Base-by-base conservation (phyloP, 2,888 invertebrate genomes). In the Heliconius ismenius region DNA sequence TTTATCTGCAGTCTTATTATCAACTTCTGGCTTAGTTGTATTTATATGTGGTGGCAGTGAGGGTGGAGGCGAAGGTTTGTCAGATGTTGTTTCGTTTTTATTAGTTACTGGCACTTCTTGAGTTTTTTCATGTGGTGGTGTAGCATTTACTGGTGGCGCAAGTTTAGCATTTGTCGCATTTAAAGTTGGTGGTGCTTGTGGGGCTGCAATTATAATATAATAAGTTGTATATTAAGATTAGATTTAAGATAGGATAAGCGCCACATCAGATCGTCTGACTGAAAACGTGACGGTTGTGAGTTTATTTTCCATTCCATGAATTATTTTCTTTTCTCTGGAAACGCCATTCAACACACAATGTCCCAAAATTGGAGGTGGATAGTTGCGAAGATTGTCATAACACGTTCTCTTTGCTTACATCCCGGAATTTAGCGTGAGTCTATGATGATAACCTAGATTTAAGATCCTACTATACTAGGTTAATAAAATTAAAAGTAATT, bases 1-100 rank as follows among this genome's bases (percentile, higher is more conserved):
- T 54, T 63, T 74, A 3, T 74, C 49, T n/a, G 43, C 28, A 74
- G 64, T 63, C n/a, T 74, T 63, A 54, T 64, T 74, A 32, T 64
- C 28, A 24, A 49, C n/a, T 64, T 74, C 64, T 24, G 70, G 70
- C 10, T 70, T 58, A 26, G 54, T 70, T 32, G 43, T 54, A 54
- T 67, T 70, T 21, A 70, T 28, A 21, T 70, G 69, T 43, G 60
- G 73, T 2, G 39, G 36, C 36, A 39, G 24, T 39, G 62, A 62
- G 24, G 62, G 60, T 24, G 4, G 13, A 21, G 39, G 60, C 21
- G 36, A 39, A 18, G n/a, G 70, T 24, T 70, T 58, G 2, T 70
- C 58, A 15, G n/a, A n/a, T n/a, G n/a, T n/a, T 15, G 70, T 70
- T 18, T 54, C 70, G 36, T 70, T 70, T 58, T 70, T 58, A 13